These are phyloP conservation scores for Drosophila neutralis DNA, from an alignment of 2,888 invertebrate genomes.

Conservation along the genomic window DNA sequence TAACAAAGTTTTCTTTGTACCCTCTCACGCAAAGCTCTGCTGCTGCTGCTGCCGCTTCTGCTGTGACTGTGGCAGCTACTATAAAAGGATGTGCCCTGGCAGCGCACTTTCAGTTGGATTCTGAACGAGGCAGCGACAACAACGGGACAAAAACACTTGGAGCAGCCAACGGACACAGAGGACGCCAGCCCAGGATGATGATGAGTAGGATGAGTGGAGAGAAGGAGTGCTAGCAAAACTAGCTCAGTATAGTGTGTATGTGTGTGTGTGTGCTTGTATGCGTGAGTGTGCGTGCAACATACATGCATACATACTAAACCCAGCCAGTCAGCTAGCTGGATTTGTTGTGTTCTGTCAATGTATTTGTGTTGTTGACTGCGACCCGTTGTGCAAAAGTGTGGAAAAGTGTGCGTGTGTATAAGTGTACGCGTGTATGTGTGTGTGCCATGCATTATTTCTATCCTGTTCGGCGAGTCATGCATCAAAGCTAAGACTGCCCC, in stretches of 20 bases:
- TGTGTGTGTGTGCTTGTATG: slow-evolving; percentile 2
- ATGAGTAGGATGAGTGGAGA: slow-evolving; percentile 27
- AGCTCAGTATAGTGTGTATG: slow-evolving; percentile 57
- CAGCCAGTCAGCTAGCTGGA: slow-evolving; percentile 8
- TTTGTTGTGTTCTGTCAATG: slow-evolving; percentile 14
- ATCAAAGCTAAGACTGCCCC: not conserved
- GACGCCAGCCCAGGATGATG: slow-evolving; percentile 34
- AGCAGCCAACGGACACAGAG: slow-evolving; percentile 38
- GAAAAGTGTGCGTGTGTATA: slow-evolving; percentile 6
- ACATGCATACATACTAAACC: slow-evolving; percentile 11
- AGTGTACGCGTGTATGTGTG: slow-evolving; percentile 16
- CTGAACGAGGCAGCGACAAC: slow-evolving; percentile 75
- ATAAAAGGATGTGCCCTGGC: slow-evolving; percentile 74
- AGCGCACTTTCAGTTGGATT: slow-evolving; percentile 76
- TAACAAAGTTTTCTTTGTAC: slow-evolving; percentile 51
- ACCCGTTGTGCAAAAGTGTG: slow-evolving; percentile 6
- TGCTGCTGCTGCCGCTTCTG: slow-evolving; percentile 22
- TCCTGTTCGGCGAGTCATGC: not conserved
- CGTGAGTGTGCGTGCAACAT: not conserved
- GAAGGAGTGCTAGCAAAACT: slow-evolving; percentile 68
- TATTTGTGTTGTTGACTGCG: slow-evolving; percentile 12
- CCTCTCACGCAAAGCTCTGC: slow-evolving; percentile 56
- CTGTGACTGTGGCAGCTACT: slow-evolving; percentile 31
- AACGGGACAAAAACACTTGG: slow-evolving; percentile 30
- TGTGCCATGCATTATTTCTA: slow-evolving; percentile 11